Evolutionary conservation across 1,140 invertebrate genomes (phyloP).

Genomic region (Pollicipes pollicipes): DNA sequence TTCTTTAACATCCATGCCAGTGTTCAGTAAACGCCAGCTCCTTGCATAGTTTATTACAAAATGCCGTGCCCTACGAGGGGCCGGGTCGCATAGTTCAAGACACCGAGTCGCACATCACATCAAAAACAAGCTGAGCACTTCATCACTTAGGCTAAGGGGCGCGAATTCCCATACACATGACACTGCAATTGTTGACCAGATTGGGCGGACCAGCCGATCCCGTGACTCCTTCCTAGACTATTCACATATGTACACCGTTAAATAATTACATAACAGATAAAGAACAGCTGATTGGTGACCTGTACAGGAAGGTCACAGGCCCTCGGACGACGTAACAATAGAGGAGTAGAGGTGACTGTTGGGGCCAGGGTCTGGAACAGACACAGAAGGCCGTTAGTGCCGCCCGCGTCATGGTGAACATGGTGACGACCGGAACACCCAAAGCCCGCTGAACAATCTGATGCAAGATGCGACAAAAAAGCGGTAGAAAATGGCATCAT

Average conservation of each 20-base stretch:
- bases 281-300: background rate
- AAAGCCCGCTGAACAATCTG: too few relatives aligned
- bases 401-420: too few relatives aligned
- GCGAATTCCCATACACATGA: background rate
- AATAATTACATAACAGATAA: background rate
- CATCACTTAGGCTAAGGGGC: background rate
- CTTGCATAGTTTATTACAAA: background rate
- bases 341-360: background rate
- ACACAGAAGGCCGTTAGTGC: background rate
- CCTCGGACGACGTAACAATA: background rate
- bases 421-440: too few relatives aligned
- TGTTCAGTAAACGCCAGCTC: too few relatives aligned
- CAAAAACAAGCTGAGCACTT: background rate
- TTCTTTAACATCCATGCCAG: too few relatives aligned
- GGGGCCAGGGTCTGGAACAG: background rate
- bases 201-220: background rate
- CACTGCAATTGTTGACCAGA: background rate
- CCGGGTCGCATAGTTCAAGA: background rate
- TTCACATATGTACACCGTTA: background rate
- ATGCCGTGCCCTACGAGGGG: background rate
- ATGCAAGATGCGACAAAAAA: background rate
- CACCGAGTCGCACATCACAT: background rate
- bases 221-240: background rate
- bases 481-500: background rate
- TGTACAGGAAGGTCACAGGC: background rate